Percentiles rank a stretch among this genome's conserved stretches.
phyloP scores from a whole-genome alignment of 2,888 invertebrate genomes.

The Formica aserva region DNA sequence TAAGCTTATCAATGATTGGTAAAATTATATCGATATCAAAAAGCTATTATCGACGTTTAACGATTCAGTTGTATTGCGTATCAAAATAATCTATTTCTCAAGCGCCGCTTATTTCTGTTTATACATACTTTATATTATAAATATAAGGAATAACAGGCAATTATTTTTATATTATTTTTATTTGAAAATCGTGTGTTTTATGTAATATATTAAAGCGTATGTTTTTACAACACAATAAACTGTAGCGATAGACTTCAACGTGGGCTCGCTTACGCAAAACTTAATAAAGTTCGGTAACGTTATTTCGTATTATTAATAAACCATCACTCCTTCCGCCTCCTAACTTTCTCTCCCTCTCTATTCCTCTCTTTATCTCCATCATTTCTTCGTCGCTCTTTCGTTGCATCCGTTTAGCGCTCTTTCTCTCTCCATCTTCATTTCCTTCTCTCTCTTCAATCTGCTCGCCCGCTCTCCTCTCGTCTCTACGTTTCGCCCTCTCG shows the following conservation, averaged over 20 bases:
- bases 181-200: neutral
- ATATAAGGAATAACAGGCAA: no score
- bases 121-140: no score
- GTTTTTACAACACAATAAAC: neutral
- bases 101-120: neutral
- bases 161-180: neutral
- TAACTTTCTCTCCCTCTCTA: constrained; percentile 12
- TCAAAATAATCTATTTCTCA: neutral
- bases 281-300: constrained; percentile 33
- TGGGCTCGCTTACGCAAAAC: neutral
- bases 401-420: constrained; percentile 35
- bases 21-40: neutral
- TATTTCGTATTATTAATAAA: constrained; percentile 50
- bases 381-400: constrained; percentile 11
- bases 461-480: constrained; percentile 21
- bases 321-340: constrained; percentile 34
- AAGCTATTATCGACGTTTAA: neutral
- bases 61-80: neutral
- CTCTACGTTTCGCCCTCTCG: constrained; percentile 15
- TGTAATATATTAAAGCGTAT: neutral
- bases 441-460: constrained; percentile 19
- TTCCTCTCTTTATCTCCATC: neutral
- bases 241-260: constrained; percentile 22
- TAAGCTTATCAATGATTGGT: neutral
- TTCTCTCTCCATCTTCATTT: constrained; percentile 17